Percentiles rank a stretch among this genome's conserved stretches.
Evolutionary conservation across 2,888 invertebrate genomes (phyloP).

Genomic region (Temnothorax rugatulus): DNA sequence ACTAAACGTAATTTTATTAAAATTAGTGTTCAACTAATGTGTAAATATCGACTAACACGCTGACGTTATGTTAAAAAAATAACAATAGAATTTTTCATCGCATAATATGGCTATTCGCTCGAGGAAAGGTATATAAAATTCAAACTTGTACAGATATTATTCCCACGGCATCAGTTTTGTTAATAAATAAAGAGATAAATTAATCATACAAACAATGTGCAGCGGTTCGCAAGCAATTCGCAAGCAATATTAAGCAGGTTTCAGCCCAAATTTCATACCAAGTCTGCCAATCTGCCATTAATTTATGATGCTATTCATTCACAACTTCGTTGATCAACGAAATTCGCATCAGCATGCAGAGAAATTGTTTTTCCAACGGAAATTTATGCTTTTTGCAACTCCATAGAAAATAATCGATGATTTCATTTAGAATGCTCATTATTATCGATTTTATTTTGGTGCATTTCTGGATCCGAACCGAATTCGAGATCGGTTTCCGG

Average conservation of each 20-base stretch:
- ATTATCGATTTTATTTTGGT: background rate
- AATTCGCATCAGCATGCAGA: background rate
- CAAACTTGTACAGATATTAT: background rate
- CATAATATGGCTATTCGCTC: background rate
- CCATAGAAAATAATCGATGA: background rate
- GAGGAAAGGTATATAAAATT: background rate
- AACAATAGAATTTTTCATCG: background rate
- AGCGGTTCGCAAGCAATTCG: background rate
- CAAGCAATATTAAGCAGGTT: background rate
- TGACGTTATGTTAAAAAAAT: background rate
- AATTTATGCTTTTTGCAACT: background rate
- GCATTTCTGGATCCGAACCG: too few relatives aligned
- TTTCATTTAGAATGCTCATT: background rate
- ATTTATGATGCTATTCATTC: constrained; percentile 15
- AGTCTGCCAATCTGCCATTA: background rate
- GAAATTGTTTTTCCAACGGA: constrained; percentile 10
- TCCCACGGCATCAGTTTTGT: background rate
- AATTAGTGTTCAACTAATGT: background rate
- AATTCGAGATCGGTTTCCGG: background rate
- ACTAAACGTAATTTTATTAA: background rate
- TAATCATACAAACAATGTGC: constrained; percentile 4
- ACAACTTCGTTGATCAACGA: constrained; percentile 2
- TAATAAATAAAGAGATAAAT: constrained; percentile 11
- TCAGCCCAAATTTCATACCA: background rate
- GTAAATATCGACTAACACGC: background rate